Conservation (phyloP, 2,113 vertebrate species). For the Calidris pygmaea region DNA sequence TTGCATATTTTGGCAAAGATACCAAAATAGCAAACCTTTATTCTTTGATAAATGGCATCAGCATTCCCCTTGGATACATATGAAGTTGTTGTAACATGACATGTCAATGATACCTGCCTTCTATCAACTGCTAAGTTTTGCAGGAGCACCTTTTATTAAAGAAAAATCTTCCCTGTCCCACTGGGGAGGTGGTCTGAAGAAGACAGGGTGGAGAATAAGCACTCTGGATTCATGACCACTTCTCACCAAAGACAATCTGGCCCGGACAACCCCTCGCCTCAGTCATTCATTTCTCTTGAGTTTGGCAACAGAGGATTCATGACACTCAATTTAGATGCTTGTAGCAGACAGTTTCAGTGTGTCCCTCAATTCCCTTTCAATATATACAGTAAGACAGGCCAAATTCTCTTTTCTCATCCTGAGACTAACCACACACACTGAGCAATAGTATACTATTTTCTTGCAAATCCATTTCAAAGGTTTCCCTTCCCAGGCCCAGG, state of each 20-base stretch:
- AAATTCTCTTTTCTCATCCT: neutral
- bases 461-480: neutral
- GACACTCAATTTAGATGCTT: neutral
- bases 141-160: neutral
- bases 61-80: neutral
- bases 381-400: neutral
- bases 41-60: neutral
- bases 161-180: neutral
- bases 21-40: neutral
- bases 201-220: neutral
- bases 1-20: neutral
- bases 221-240: neutral
- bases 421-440: neutral
- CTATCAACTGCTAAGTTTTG: neutral
- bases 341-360: neutral
- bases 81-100: neutral
- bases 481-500: neutral
- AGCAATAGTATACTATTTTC: neutral
- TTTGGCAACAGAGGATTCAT: neutral
- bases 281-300: neutral
- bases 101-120: fast-evolving
- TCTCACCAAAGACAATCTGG: neutral
- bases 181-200: neutral
- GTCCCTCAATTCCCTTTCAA: neutral
- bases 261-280: neutral